Evolutionary conservation across 2,113 vertebrate genomes (phyloP).

Genomic region (Phaethornis superciliosus): DNA sequence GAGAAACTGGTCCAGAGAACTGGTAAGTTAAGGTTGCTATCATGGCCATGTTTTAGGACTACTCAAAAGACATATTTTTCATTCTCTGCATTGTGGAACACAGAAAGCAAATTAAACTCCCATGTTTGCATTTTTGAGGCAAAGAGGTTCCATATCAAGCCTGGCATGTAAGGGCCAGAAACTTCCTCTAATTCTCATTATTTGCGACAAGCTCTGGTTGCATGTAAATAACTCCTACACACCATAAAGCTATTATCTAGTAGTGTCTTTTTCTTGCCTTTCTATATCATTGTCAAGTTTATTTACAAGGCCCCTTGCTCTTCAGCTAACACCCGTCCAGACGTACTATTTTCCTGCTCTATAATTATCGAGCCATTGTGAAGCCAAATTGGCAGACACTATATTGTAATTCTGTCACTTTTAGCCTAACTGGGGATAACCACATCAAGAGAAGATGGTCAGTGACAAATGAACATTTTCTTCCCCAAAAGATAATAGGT

Average conservation of each 20-base stretch:
- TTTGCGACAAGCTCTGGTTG: conserved; percentile 32
- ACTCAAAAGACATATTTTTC: not conserved
- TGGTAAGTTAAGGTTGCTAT: not conserved
- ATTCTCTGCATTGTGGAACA: not conserved
- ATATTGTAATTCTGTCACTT: conserved; percentile 45
- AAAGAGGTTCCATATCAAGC: not conserved
- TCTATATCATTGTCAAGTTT: conserved; percentile 45
- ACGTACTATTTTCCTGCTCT: conserved; percentile 33
- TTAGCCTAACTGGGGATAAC: conserved; percentile 55
- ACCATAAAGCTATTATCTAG: conserved; percentile 42
- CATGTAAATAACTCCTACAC: conserved; percentile 27
- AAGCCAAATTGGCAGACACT: conserved; percentile 48
- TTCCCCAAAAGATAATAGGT: conserved; percentile 42
- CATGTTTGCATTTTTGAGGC: not conserved
- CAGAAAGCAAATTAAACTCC: not conserved
- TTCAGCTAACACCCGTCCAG: conserved; percentile 29
- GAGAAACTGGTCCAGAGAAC: not conserved
- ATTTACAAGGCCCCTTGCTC: conserved; percentile 4
- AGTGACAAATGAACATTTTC: conserved; percentile 27
- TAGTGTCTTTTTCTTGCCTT: conserved; percentile 60
- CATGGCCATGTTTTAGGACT: not conserved
- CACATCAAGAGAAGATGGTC: conserved; percentile 10
- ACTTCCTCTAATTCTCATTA: conserved; percentile 45
- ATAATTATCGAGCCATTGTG: conserved; percentile 65
- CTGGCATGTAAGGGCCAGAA: not conserved